Evolutionary conservation across 2,113 vertebrate species (phyloP), one percentile per base, ranked within the genome.

Genomic region (Rhinolophus sinicus): DNA sequence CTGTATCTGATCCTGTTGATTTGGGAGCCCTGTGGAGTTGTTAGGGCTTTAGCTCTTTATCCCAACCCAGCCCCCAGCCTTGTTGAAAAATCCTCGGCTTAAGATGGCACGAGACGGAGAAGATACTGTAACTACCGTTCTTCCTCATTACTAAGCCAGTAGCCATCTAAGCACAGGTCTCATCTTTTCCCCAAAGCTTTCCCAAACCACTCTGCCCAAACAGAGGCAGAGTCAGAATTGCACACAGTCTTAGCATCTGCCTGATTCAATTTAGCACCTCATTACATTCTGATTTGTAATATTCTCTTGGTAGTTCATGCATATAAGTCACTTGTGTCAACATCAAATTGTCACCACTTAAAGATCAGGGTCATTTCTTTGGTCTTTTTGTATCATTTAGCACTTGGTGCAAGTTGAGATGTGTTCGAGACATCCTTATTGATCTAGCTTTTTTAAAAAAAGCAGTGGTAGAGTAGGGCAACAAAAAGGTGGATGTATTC

Each of bases 181-280:
- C n/a, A 26, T 67, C 67, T 78, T 77, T 81, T n/a, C 65, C 65
- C 73, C 50, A 30, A 40, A 81, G 91, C 40, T 75, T 65, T 80
- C 72, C 60, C 58, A 77, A 13, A 35, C 56, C 60, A 26, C 38
- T 24, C 69, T 5, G 14, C 73, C 94, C 54, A 69, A 40, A 33
- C 7, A 21, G 33, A 72, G n/a, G 65, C 88, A 62, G 65, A 88
- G 14, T 30, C 67, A 95, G 76, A 85, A 54, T 9, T 21, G 24
- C n/a, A 10, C 69, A 44, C 58, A 35, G 30, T n/a, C 67, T 95
- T 70, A 33, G 15, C 67, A 67, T 58, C 89, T 44, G 62, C 78
- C 86, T 96, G 85, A 95, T 84, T 96, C 93, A 91, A 95, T 96
- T 97, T 97, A 97, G 94, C 89, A 96, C 86, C 95, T 96, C 97